Conservation (phyloP, 2,888 invertebrate genomes). For the Leistus spinibarbis region DNA sequence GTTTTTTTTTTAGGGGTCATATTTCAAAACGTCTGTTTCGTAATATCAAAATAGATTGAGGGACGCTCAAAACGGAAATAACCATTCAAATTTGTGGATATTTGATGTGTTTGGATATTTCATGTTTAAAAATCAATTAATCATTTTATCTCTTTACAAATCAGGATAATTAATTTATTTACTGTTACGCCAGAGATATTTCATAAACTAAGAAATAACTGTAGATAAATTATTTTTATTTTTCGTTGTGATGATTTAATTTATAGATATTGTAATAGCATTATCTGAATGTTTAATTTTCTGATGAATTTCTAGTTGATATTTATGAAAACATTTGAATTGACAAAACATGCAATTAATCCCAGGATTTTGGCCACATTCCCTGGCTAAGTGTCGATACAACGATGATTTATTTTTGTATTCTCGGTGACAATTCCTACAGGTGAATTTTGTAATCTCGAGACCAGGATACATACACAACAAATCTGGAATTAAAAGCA, state of each 20-base stretch:
- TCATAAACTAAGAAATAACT: not conserved
- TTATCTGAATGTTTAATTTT: not conserved
- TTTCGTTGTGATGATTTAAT: not conserved
- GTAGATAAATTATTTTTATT: too few relatives aligned
- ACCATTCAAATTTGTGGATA: too few relatives aligned
- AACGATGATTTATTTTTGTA: conserved; percentile 54
- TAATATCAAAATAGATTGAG: too few relatives aligned
- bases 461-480: not conserved
- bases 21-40: too few relatives aligned
- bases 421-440: conserved; percentile 51
- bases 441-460: conserved; percentile 31
- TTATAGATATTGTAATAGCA: not conserved
- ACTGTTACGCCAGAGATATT: too few relatives aligned
- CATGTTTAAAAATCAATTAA: too few relatives aligned
- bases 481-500: not conserved
- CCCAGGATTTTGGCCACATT: not conserved
- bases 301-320: not conserved
- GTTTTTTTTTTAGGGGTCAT: too few relatives aligned
- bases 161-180: too few relatives aligned
- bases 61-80: too few relatives aligned
- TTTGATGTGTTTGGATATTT: too few relatives aligned
- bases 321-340: not conserved
- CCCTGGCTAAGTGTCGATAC: conserved; percentile 34
- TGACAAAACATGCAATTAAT: not conserved
- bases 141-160: too few relatives aligned